These are phyloP conservation scores for Drosophila barbarae DNA, from an alignment of 2,888 invertebrate species.

Conservation along the genomic window DNA sequence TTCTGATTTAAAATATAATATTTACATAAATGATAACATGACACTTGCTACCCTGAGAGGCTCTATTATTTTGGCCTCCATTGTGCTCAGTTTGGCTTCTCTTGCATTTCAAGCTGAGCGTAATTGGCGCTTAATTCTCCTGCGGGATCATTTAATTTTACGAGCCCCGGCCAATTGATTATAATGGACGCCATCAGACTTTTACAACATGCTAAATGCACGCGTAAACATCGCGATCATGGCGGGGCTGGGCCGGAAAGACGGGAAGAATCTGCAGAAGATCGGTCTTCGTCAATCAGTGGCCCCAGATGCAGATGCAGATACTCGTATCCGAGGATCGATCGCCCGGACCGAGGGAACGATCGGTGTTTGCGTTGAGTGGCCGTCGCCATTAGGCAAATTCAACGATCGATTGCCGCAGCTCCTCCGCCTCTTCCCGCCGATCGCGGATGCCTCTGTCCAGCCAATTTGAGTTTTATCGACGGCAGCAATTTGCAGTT, in stretches of 20 bases:
- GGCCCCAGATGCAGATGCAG: constrained; percentile 45
- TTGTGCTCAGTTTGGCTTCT: constrained; percentile 28
- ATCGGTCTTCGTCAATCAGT: constrained; percentile 62
- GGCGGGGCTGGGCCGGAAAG: constrained; percentile 28
- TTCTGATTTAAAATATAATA: too few relatives aligned
- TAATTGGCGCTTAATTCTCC: constrained; percentile 80
- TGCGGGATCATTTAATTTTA: constrained; percentile 80
- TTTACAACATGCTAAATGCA: constrained; percentile 79
- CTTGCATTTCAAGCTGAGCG: constrained; percentile 59
- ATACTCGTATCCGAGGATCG: constrained; percentile 33
- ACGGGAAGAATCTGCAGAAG: constrained; percentile 6
- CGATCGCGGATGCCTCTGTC: constrained; percentile 56
- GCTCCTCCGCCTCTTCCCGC: neutral
- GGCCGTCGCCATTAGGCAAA: constrained; percentile 76
- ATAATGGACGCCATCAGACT: constrained; percentile 79
- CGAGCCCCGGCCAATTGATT: constrained; percentile 80
- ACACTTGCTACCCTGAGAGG: neutral
- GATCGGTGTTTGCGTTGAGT: constrained; percentile 73
- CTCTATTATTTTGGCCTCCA: constrained; percentile 1
- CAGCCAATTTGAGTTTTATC: constrained; percentile 70
- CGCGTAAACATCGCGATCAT: constrained; percentile 68
- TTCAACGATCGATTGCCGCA: constrained; percentile 69
- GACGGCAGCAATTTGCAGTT: constrained; percentile 78
- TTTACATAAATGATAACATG: too few relatives aligned
- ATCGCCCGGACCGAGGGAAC: constrained; percentile 18